Evolutionary conservation across 2,113 vertebrate genomes (phyloP).

Genomic region (Strix aluco): DNA sequence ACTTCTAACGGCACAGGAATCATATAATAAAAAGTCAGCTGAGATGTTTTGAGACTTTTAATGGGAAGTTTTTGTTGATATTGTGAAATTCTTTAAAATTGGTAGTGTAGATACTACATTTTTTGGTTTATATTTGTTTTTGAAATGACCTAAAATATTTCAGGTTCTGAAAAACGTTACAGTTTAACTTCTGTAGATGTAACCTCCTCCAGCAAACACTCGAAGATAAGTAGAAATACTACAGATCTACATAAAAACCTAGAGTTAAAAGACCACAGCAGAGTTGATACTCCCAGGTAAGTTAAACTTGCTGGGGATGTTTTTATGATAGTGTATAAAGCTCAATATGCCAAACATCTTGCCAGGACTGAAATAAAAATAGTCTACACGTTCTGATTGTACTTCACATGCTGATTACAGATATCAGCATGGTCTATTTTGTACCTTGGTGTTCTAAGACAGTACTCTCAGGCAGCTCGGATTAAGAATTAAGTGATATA

Average conservation of each 20-base stretch:
- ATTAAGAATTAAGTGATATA: background rate
- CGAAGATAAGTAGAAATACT: background rate
- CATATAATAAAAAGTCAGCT: background rate
- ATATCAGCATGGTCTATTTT: background rate
- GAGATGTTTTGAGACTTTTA: background rate
- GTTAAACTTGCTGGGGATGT: background rate
- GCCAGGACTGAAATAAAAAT: background rate
- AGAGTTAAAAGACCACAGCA: background rate
- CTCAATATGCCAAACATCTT: background rate
- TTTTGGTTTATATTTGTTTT: background rate
- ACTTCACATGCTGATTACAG: background rate
- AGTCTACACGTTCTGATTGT: background rate
- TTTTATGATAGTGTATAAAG: background rate
- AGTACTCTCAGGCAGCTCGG: background rate
- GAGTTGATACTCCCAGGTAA: slow-evolving; percentile 1
- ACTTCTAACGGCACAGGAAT: background rate
- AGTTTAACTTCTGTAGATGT: background rate
- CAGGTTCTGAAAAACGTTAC: background rate
- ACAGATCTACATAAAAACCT: background rate
- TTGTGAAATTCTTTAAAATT: background rate
- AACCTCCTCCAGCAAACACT: background rate
- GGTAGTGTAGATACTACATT: background rate
- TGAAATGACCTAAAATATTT: slow-evolving; percentile 2
- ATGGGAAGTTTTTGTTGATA: background rate
- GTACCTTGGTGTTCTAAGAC: background rate